A percentile compares a stretch with the other conserved stretches of the same genome.
phyloP scores from a whole-genome alignment of 2,797 vertebrate genomes.

The Hyperoplus lanceolatus region DNA sequence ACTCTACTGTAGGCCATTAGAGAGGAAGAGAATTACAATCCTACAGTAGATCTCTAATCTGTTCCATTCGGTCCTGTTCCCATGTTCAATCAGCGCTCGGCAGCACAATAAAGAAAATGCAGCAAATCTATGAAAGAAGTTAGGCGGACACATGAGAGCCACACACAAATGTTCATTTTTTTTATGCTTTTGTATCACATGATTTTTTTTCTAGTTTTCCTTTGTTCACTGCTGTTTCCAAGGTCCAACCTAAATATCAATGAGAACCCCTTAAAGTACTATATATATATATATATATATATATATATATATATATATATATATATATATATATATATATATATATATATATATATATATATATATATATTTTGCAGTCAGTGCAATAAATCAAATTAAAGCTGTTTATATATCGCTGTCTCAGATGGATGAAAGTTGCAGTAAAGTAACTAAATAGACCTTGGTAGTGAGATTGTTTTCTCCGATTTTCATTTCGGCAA shows the following conservation, averaged over 20 bases:
- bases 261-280: not conserved
- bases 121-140: slow-evolving; percentile 18
- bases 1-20: slow-evolving; percentile 79
- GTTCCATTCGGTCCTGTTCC: slow-evolving; percentile 40
- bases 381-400: not conserved
- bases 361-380: too few species aligned
- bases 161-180: not conserved
- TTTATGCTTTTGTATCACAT: slow-evolving; percentile 9
- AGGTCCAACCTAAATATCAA: not conserved
- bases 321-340: too few species aligned
- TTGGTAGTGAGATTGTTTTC: not conserved
- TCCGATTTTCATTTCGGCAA: not conserved
- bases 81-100: slow-evolving; percentile 66
- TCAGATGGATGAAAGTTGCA: not conserved
- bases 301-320: too few species aligned
- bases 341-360: too few species aligned
- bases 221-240: not conserved
- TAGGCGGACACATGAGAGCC: slow-evolving; percentile 13
- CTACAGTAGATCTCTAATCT: slow-evolving; percentile 75
- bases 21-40: slow-evolving; percentile 71
- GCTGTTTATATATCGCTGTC: not conserved
- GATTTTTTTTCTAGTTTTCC: not conserved
- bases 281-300: not conserved
- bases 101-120: slow-evolving; percentile 50
- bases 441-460: not conserved